Percentiles rank a stretch among this genome's conserved stretches.
Conservation (phyloP, 2,113 vertebrate species). For the Petroica traversi region DNA sequence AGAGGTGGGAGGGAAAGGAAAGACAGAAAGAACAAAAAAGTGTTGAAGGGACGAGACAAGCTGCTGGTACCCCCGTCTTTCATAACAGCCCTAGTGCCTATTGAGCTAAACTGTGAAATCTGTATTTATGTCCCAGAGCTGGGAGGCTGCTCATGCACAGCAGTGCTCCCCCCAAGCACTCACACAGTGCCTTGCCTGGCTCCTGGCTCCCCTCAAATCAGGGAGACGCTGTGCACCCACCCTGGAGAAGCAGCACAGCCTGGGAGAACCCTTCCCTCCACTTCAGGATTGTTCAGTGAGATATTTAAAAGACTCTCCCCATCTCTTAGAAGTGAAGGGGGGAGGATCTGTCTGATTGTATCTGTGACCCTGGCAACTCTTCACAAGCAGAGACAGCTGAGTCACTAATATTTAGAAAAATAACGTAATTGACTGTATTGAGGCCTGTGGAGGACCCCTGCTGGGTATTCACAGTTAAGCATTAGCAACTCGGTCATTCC, state of each 20-base stretch:
- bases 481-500: slow-evolving; percentile 66
- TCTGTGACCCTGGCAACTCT: slow-evolving; percentile 67
- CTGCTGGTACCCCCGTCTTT: not conserved
- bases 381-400: slow-evolving; percentile 72
- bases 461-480: slow-evolving; percentile 68
- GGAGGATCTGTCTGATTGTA: slow-evolving; percentile 52
- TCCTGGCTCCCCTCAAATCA: not conserved
- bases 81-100: not conserved
- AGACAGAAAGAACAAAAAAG: not conserved
- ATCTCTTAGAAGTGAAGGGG: not conserved
- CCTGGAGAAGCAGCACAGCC: not conserved
- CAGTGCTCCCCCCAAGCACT: not conserved
- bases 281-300: not conserved
- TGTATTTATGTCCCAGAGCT: not conserved
- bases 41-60: not conserved
- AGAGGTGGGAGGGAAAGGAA: not conserved
- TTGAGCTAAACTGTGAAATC: not conserved
- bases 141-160: not conserved
- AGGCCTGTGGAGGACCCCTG: slow-evolving; percentile 48
- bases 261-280: not conserved
- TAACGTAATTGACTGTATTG: slow-evolving; percentile 72
- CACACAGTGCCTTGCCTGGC: not conserved
- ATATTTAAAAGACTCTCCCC: not conserved
- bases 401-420: slow-evolving; percentile 78
- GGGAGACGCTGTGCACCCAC: fast-evolving